Base-by-base conservation (phyloP, 2,113 vertebrate genomes). In the Mixornis gularis region DNA sequence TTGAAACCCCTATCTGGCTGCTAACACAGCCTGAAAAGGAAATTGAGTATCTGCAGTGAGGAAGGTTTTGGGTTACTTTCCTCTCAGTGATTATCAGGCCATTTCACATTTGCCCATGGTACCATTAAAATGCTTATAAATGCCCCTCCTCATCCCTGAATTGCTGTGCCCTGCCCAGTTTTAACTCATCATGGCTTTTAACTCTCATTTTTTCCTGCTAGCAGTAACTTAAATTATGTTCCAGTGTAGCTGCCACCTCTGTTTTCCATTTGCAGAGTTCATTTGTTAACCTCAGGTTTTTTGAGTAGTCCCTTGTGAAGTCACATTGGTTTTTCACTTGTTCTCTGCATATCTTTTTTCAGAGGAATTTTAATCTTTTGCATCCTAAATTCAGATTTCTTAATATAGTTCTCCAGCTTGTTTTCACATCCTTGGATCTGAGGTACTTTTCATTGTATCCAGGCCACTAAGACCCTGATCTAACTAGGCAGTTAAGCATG, bases 191-290 rank as follows among this genome's bases (percentile, higher is more conserved):
- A 36, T n/a, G 21, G 29, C 30, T 93, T 92, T 89, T 76, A 87
- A 56, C 17, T 76, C 58, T 62, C 36, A 21, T 85, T 87, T 95
- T 88, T 90, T 80, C 77, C 86, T 62, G 41, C 51, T 71, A 93
- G 65, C 53, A 74, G 65, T 58, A 81, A 82, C 38, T 72, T 73
- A 72, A 38, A 87, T 64, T 89, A 84, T 36, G 62, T 79, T 93
- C 73, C 79, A 69, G 41, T 46, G 27, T 64, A 94, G 89, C 81
- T 91, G 70, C 58, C 77, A 73, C 80, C 78, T 84, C 88, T 79
- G 73, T 82, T 94, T 95, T 91, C 63, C 38, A 89, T 95, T 95
- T 93, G 80, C 78, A 79, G 62, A 89, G 80, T 74, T 93, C 53
- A 91, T 91, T 92, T 79, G 49, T 87, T 91, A 94, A 87, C 55